phyloP scores from a whole-genome alignment of 2,888 invertebrate genomes.

The Schizotus pectinicornis region DNA sequence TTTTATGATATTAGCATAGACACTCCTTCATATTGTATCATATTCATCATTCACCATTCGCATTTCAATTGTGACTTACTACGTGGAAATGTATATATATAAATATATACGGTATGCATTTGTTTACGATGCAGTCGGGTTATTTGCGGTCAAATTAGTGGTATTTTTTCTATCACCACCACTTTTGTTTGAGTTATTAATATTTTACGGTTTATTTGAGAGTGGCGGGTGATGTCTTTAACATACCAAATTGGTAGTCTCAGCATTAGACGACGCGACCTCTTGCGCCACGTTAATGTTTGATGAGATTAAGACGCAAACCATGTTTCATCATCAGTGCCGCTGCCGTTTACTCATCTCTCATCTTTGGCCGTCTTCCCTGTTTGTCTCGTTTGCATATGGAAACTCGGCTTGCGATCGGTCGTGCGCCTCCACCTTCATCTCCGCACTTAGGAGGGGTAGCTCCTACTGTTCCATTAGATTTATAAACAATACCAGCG shows the following conservation, averaged over 20 bases:
- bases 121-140: slow-evolving; percentile 25
- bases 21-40: slow-evolving; percentile 38
- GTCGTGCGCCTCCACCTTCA: slow-evolving; percentile 23
- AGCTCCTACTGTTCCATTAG: too few relatives aligned
- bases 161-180: slow-evolving; percentile 4
- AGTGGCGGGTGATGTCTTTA: slow-evolving; percentile 31
- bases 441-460: too few relatives aligned
- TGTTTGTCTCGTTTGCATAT: slow-evolving; percentile 36
- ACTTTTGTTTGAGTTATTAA: slow-evolving; percentile 31
- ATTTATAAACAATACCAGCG: too few relatives aligned
- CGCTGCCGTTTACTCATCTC: slow-evolving; percentile 40
- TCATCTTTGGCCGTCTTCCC: slow-evolving; percentile 34
- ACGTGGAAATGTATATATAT: slow-evolving; percentile 28
- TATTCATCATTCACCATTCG: slow-evolving; percentile 25
- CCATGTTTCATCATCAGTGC: slow-evolving; percentile 56
- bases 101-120: slow-evolving; percentile 23
- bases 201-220: slow-evolving; percentile 35
- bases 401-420: slow-evolving; percentile 32
- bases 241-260: slow-evolving; percentile 31
- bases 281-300: slow-evolving; percentile 49
- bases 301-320: slow-evolving; percentile 59
- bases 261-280: slow-evolving; percentile 35
- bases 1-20: slow-evolving; percentile 35
- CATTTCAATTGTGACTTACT: slow-evolving; percentile 30
- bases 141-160: slow-evolving; percentile 23